These are phyloP conservation scores for Coracias cyanogaster DNA, from an alignment of 2,797 vertebrate species.

Conservation along the genomic window DNA sequence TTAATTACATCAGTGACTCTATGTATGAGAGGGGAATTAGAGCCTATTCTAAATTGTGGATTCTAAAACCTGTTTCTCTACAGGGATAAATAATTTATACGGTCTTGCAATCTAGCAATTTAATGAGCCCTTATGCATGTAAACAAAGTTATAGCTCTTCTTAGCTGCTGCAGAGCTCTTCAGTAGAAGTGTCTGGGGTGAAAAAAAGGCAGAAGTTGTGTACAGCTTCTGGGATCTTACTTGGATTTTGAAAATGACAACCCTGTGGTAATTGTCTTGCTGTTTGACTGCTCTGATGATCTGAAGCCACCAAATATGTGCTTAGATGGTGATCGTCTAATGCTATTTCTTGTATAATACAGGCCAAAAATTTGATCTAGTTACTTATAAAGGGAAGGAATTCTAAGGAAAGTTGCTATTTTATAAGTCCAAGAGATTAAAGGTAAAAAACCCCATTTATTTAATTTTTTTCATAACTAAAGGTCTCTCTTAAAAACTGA, in stretches of 20 bases:
- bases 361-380: neutral
- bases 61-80: constrained; percentile 41
- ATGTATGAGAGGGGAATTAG: constrained; percentile 6
- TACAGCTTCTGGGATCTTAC: neutral
- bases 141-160: constrained; percentile 48
- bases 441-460: neutral
- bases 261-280: neutral
- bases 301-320: neutral
- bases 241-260: neutral
- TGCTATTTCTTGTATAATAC: neutral
- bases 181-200: neutral
- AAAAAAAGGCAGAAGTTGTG: neutral
- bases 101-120: constrained; percentile 22
- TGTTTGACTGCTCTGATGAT: neutral
- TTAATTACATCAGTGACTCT: constrained; percentile 54
- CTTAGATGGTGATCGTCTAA: neutral
- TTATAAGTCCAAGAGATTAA: neutral
- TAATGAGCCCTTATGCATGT: constrained; percentile 37
- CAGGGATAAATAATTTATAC: constrained; percentile 61
- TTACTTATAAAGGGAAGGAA: neutral
- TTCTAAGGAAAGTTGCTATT: neutral
- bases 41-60: constrained; percentile 32
- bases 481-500: neutral
- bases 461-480: neutral
- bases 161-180: neutral